These are phyloP conservation scores for Wiebesia pumilae DNA, from an alignment of 1,140 invertebrate genomes.

Conservation along the genomic window DNA sequence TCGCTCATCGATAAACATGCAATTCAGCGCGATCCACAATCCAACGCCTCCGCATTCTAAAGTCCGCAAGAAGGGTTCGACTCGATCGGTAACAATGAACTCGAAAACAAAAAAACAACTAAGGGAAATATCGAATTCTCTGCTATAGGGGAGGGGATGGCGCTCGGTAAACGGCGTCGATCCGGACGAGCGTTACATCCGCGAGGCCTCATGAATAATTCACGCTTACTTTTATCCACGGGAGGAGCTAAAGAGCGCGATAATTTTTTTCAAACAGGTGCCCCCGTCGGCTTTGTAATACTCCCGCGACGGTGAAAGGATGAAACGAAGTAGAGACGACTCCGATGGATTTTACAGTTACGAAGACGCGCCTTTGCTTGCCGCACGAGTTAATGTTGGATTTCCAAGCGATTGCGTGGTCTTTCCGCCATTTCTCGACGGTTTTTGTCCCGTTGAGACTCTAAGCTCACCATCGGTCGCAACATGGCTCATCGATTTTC, in stretches of 20 bases:
- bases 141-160: background rate
- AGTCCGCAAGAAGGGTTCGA: background rate
- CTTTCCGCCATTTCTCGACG: too few relatives aligned
- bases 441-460: too few relatives aligned
- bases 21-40: background rate
- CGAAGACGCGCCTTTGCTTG: background rate
- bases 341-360: background rate
- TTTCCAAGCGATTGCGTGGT: background rate
- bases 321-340: too few relatives aligned
- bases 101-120: too few relatives aligned
- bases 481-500: too few relatives aligned
- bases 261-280: constrained; percentile 15
- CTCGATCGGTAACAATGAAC: background rate
- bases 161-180: background rate
- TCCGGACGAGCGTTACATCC: background rate
- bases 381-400: background rate
- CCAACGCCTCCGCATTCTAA: background rate
- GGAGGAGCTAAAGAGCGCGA: background rate
- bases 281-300: background rate
- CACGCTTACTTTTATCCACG: constrained; percentile 22
- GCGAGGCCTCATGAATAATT: constrained; percentile 28
- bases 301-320: background rate
- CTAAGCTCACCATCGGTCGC: too few relatives aligned
- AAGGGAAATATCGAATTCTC: background rate
- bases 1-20: background rate